Base-by-base conservation (phyloP, 2,797 vertebrate species). In the Mallotus villosus region DNA sequence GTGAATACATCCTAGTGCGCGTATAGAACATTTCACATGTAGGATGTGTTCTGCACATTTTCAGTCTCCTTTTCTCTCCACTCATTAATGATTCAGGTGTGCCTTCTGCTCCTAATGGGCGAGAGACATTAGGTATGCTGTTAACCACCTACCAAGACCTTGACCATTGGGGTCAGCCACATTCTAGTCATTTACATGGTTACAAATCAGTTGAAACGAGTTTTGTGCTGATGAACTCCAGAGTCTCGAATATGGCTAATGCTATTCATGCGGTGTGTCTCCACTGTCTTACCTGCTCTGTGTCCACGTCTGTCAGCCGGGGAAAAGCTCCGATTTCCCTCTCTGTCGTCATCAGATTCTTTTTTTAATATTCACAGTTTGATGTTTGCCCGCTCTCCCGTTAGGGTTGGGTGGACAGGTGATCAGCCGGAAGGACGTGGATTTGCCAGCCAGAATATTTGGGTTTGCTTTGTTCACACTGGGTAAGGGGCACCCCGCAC, bases 351-450 rank as follows among this genome's bases (percentile, higher is more conserved):
- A 78, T 82, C 81, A 63, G 80, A 77, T 68, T 63, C 70, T 67
- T 72, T 66, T 74, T 81, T 85, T 84, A 84, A 79, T 84, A 82
- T 85, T 82, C 77, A 24, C 80, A 49, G 62, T 63, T 6, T 82
- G 83, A 61, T 79, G 59, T 76, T 69, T 63, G 64, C 77, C 62
- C 63, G 55, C 74, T 67, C 68, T 76, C 71, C 71, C 75, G 65
- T 65, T 65, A 19, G 58, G 6, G 17, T 68, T 73, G 59, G 67
- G 57, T 74, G 69, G 74, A 51, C 67, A 59, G 73, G 70, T 82
- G 76, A 82, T 79, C 68, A 65, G 63, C 73, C 60, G 57, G 63
- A 67, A 81, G 76, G n/a, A 32, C 22, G 32, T 34, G 61, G 73
- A 63, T 70, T 61, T 67, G 76, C 63, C 59, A 57, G 68, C 68